Base-by-base conservation (phyloP, 2,797 vertebrate genomes). In the Peromyscus aztecus region DNA sequence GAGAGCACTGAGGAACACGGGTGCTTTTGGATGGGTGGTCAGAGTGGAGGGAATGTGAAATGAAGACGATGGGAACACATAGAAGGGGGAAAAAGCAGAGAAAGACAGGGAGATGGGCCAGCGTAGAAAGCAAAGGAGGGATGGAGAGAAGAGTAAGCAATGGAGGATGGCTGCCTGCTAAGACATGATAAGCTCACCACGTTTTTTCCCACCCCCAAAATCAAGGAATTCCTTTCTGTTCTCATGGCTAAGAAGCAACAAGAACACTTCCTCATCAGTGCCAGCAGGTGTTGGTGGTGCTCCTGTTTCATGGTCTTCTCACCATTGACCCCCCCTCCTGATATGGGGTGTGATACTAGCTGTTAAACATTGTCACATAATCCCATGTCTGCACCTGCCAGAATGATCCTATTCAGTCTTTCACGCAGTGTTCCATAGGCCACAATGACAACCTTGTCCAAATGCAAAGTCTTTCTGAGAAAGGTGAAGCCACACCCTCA, bases 281-380 rank as follows among this genome's bases (percentile, higher is more conserved):
- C 27, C 43, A 75, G 12, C 11, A 85, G 2, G 34, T 71, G 19
- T 21, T 63, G 37, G 16, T 31, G 52, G 7, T 37, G 61, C 19
- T 13, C 82, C 40, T 34, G 7, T 23, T 3, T 71, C 4, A 77
- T 13, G 46, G 3, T 11, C 21, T 10, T 3, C 8, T 12, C 16
- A 1, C 3, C 24, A 0, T 31, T 52, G 29, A 57, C 34, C 19
- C 10, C 29, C 4, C 4, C n/a, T 34, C 9, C 9, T 27, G 43
- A n/a, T 40, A 76, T 0, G 29, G 40, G 55, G 9, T 83, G 1
- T 71, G 55, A 37, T 76, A 84, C 27, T 78, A 13, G 52, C 19
- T 46, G 27, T 49, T 67, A 90, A 75, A 21, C 34, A 69, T 34
- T 7, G 1, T 43, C 46, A 37, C 59, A 24, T 27, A 29, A 55